Evolutionary conservation across 2,888 invertebrate genomes (phyloP), one percentile per base, ranked within the genome.

Genomic region (Biston stratarius): DNA sequence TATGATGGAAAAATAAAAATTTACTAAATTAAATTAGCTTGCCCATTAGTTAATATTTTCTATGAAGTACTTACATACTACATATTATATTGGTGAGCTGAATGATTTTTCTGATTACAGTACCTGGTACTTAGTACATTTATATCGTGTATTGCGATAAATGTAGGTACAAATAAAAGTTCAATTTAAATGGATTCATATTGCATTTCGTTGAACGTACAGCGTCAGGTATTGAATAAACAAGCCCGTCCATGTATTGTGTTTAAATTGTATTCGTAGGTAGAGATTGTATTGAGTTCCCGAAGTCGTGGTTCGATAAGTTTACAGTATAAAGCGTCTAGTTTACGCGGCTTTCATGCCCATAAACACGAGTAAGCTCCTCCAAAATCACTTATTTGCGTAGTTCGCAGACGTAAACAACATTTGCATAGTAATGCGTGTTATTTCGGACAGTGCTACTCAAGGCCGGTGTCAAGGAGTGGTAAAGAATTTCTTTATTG

Each of bases 381-480:
- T 49, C 34, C 57, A 49, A 60, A 66, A 63, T 45, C 67, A 61
- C 52, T 67, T 67, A 65, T 65, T 65, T 56, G 56, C 65, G 60
- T 51, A 47, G 58, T 63, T 61, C 58, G 63, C 61, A 71, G 71
- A 70, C 65, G 67, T 69, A 66, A 72, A 72, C 70, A 71, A 72
- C 61, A 71, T 74, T 73, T 66, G 64, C 73, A 72, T 71, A 70
- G 67, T 67, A 67, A 68, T 68, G 66, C 57, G 48, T 38, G 62
- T 63, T 71, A 67, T 71, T 72, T 69, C 53, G 61, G 69, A 49
- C 69, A 45, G 53, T 65, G 40, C 36, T 40, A 45, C 51, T 69
- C 73, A 73, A 69, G 73, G 73, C 58, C 70, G 51, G n/a, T 59
- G 58, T 53, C 61, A 64, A 59, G 53, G 60, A 61, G 59, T 53